A percentile compares a stretch with the other conserved stretches of the same genome.
These are phyloP conservation scores for Syrista parreyssii DNA, from an alignment of 2,888 invertebrate genomes.

Conservation along the genomic window DNA sequence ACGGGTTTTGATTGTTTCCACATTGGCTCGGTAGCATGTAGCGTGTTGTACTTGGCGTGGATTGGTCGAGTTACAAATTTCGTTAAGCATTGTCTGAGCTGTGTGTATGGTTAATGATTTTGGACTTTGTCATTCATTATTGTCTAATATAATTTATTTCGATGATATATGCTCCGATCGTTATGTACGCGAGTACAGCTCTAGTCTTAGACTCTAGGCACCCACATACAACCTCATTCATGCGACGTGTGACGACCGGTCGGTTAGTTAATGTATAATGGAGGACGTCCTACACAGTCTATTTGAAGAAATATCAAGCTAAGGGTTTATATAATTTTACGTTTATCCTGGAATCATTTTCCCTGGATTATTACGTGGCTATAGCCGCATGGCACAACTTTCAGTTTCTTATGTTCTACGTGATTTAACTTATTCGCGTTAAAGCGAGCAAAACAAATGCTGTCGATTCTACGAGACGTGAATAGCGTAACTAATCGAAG, in stretches of 20 bases:
- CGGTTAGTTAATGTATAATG: conserved; percentile 45
- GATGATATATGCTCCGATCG: background rate
- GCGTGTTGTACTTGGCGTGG: background rate
- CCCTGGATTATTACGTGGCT: background rate
- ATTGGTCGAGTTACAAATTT: background rate
- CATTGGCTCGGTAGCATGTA: background rate
- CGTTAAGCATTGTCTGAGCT: background rate
- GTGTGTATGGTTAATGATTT: background rate
- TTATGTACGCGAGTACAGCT: background rate
- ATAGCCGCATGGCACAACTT: background rate
- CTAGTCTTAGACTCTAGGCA: background rate
- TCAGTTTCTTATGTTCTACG: background rate
- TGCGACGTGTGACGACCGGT: conserved; percentile 50
- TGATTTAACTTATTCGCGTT: background rate
- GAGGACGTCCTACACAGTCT: conserved; percentile 9
- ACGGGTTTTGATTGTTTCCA: background rate
- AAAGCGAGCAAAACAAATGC: background rate
- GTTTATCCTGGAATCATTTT: background rate
- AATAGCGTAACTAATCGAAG: background rate
- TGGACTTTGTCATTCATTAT: background rate
- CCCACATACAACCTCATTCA: conserved; percentile 13
- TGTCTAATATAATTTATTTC: background rate
- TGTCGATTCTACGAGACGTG: background rate
- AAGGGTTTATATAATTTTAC: background rate
- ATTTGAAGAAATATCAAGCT: too few relatives aligned